Evolutionary conservation across 2,113 vertebrate genomes (phyloP), one percentile per base, ranked within the genome.

Genomic region (Solenodon paradoxus): DNA sequence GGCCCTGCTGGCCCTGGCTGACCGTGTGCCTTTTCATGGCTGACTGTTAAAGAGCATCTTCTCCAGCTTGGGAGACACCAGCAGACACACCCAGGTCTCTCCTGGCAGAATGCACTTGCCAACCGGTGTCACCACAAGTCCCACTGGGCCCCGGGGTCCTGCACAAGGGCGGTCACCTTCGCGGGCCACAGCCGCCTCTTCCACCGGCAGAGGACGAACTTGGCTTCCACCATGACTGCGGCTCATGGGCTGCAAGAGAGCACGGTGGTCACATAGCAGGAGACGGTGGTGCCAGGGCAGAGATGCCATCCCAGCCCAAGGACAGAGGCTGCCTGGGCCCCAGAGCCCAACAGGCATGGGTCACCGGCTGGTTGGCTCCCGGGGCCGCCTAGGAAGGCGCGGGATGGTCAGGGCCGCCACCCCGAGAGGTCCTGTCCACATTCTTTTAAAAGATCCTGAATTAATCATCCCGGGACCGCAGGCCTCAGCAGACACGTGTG

Each of bases 151-250:
- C n/a, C n/a, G n/a, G n/a, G n/a, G n/a, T n/a, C n/a, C n/a, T n/a
- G n/a, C n/a, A n/a, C n/a, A 89, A 66, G 1, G 45, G 84, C 88
- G 88, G 90, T 97, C 82, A 99, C 99, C 98, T 98, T 98, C 28
- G 98, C 98, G 7, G 99, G 99, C 99, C 98, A 99, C 0, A 98
- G 74, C 9, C 98, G 98, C 49, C 95, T 77, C 86, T 94, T 97
- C 98, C 98, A 98, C 24, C 6, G 88, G 97, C 98, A 99, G 0
- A 99, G 97, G 61, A 99, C 26, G 0, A 98, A 98, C 13, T 97
- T 81, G 24, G 92, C 95, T 15, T 97, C 97, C 1, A 32, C 95
- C 98, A 98, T 98, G 94, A 40, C 53, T 80, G 19, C 8, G 35
- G 7, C 61, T 68, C 96, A 95, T 40, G 10, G 1, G 87, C n/a